These are phyloP conservation scores for Babylonia areolata DNA, from an alignment of 1,140 invertebrate species.

Conservation along the genomic window DNA sequence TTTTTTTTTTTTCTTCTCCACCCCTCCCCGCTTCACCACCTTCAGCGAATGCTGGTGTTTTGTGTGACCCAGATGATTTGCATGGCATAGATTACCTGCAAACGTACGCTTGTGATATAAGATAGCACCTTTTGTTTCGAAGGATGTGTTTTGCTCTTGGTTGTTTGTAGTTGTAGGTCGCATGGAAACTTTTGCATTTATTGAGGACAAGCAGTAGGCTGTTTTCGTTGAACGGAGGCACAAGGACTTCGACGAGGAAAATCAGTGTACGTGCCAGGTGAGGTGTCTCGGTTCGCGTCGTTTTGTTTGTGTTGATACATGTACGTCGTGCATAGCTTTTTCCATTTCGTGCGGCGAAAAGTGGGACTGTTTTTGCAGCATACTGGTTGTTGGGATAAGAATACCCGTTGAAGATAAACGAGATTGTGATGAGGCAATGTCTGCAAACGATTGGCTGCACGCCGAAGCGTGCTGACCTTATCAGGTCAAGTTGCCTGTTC, in stretches of 20 bases:
- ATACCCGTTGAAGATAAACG: too few species aligned
- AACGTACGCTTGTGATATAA: conserved; percentile 38
- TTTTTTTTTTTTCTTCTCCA: neutral
- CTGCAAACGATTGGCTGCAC: too few species aligned
- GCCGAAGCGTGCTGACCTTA: too few species aligned
- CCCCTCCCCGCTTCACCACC: neutral
- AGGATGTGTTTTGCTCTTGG: conserved; percentile 19
- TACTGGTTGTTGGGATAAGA: too few species aligned
- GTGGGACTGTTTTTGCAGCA: too few species aligned
- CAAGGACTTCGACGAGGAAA: neutral
- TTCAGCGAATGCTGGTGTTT: conserved; percentile 33
- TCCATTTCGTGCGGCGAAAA: neutral
- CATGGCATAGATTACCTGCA: conserved; percentile 44
- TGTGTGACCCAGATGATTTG: conserved; percentile 39
- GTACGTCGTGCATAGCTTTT: neutral
- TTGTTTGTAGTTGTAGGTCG: conserved; percentile 46
- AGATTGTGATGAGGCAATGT: too few species aligned
- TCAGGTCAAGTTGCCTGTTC: too few species aligned
- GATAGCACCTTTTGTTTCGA: conserved; percentile 46
- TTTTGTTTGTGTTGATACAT: neutral
- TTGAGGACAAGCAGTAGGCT: neutral
- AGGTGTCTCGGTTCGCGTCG: neutral
- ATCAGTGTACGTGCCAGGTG: neutral
- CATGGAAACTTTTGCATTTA: neutral
- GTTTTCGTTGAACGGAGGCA: neutral